These are phyloP conservation scores for Acanthosepion pharaonis DNA, from an alignment of 2,888 invertebrate genomes.

Conservation along the genomic window DNA sequence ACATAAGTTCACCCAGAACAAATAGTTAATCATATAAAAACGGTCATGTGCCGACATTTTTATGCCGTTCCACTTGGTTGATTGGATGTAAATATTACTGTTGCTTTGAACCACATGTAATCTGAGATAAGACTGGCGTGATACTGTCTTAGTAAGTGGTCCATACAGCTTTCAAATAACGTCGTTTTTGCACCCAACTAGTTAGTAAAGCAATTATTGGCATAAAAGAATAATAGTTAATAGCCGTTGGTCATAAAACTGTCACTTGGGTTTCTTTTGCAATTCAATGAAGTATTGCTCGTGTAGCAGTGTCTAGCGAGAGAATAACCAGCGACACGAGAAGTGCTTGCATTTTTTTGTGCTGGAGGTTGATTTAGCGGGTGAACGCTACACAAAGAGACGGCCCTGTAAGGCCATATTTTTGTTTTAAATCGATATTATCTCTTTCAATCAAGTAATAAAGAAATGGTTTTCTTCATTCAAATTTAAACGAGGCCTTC, in stretches of 20 bases:
- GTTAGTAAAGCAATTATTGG: not conserved
- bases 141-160: not conserved
- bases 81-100: not conserved
- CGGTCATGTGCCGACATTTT: not conserved
- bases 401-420: no score
- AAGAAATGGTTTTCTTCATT: no score
- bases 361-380: not conserved
- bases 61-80: slow-evolving; percentile 1
- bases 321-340: not conserved
- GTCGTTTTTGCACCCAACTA: not conserved
- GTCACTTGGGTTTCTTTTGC: not conserved
- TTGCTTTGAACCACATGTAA: not conserved
- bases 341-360: not conserved
- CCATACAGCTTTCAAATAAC: not conserved
- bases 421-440: no score
- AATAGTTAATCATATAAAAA: not conserved
- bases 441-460: no score
- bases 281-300: not conserved
- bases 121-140: not conserved
- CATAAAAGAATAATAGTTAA: not conserved
- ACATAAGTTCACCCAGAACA: no score
- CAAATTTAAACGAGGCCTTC: no score
- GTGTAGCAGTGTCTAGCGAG: not conserved
- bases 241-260: not conserved
- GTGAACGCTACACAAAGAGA: no score